Base-by-base conservation (phyloP, 2,888 invertebrate species). In the Limnephilus lunatus region DNA sequence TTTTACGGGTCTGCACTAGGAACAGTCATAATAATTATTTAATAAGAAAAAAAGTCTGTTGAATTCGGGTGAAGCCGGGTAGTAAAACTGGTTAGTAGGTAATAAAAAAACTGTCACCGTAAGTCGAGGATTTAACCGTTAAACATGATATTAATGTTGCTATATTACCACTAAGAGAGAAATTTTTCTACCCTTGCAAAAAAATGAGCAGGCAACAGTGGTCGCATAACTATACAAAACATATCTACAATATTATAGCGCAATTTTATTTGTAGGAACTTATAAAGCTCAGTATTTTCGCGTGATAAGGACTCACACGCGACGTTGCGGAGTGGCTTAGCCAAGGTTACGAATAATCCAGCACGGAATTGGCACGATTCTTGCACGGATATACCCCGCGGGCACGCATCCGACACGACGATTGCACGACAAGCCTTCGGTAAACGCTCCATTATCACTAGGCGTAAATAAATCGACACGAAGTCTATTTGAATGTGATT, bases 311-410 rank as follows among this genome's bases (percentile, higher is more conserved):
- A 44, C 81, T 19, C 32, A n/a, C 88, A 89, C 88, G 88, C 88
- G 25, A 89, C 80, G 88, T 39, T 89, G 88, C 88, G 88, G 88
- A 89, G 88, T 89, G 88, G 68, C 88, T 87, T 11, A 31, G 32
- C 88, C 80, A 68, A 89, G 80, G 88, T 80, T 32, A 35, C 31
- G 31, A 80, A 19, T 19, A 53, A 80, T 31, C 53, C 32, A 35
- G 81, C 88, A 89, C 88, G 88, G 80, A 80, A 31, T 89, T 89
- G 80, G 80, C 88, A 81, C 81, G 80, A 19, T 19, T 32, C 88
- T 19, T 31, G 81, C 88, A 81, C 88, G 88, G 39, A 80, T 32
- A 89, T 89, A n/a, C n/a, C n/a, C 39, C n/a, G 4, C 35, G 25
- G 35, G 88, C 88, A 89, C 88, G 88, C 88, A 89, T 80, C 88